Evolutionary conservation across 2,797 vertebrate species (phyloP).

Genomic region (Tapera naevia): DNA sequence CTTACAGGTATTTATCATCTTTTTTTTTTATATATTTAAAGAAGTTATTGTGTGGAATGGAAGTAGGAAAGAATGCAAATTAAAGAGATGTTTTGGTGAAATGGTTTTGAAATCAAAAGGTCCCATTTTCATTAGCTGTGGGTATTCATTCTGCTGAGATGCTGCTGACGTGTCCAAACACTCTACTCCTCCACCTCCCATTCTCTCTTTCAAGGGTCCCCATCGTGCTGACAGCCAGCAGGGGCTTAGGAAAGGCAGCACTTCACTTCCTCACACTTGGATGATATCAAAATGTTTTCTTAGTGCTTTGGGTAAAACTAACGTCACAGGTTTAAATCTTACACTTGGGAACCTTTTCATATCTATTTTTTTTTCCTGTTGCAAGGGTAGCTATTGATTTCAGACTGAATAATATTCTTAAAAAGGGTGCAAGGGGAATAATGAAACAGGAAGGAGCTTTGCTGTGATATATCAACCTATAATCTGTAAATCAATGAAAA

Average conservation of each 20-base stretch:
- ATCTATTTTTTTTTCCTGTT: not conserved
- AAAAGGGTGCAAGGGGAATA: not conserved
- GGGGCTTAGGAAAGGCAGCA: not conserved
- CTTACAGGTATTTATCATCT: not conserved
- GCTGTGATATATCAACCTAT: constrained; percentile 26
- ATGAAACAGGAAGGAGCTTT: constrained; percentile 33
- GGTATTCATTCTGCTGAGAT: accelerated
- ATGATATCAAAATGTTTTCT: not conserved
- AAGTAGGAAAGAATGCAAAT: not conserved
- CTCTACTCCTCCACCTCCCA: not conserved
- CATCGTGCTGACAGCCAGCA: no score
- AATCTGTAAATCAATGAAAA: constrained; percentile 55
- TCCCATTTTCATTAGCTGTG: not conserved
- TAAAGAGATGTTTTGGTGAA: not conserved
- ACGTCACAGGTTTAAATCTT: not conserved
- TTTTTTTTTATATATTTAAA: not conserved
- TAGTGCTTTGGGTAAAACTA: not conserved
- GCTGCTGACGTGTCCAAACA: not conserved
- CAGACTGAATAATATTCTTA: constrained; percentile 35
- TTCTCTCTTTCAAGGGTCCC: not conserved
- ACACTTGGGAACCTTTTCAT: not conserved
- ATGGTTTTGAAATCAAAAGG: accelerated
- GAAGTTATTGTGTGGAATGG: not conserved
- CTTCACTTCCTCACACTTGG: accelerated
- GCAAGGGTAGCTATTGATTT: constrained; percentile 38